phyloP scores from a whole-genome alignment of 2,113 vertebrate species.

The Grus americana region DNA sequence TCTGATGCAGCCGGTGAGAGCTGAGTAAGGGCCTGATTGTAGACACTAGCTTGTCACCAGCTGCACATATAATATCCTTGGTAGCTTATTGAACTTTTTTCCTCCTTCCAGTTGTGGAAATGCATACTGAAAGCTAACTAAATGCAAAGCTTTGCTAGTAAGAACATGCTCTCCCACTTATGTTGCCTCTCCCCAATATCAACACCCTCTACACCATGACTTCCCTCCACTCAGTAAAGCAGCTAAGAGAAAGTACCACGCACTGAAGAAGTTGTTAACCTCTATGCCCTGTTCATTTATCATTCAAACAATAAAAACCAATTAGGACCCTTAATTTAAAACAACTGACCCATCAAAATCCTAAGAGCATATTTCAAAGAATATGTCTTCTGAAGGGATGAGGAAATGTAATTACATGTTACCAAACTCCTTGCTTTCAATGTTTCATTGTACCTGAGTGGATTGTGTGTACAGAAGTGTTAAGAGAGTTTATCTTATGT shows the following conservation, averaged over 20 bases:
- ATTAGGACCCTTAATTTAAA: slow-evolving; percentile 39
- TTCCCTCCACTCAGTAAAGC: background rate
- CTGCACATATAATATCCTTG: background rate
- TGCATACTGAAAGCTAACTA: background rate
- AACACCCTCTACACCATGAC: background rate
- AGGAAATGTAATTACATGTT: slow-evolving; percentile 1
- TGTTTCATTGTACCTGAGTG: background rate
- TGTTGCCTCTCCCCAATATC: background rate
- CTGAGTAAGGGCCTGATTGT: background rate
- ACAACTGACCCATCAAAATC: slow-evolving; percentile 39
- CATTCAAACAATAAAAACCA: slow-evolving; percentile 25
- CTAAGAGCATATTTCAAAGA: background rate
- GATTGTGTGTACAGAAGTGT: background rate
- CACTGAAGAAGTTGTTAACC: slow-evolving; percentile 23
- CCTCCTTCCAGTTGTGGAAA: background rate
- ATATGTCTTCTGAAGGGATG: background rate
- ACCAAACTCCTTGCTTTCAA: background rate
- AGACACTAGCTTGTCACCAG: accelerated
- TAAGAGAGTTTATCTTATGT: background rate
- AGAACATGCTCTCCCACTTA: background rate
- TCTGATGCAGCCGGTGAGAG: accelerated
- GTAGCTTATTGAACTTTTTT: background rate
- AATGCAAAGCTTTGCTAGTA: background rate
- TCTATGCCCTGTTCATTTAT: slow-evolving; percentile 10
- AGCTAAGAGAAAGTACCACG: background rate